Base-by-base conservation (phyloP, 2,888 invertebrate species). In the Thumatha senex region DNA sequence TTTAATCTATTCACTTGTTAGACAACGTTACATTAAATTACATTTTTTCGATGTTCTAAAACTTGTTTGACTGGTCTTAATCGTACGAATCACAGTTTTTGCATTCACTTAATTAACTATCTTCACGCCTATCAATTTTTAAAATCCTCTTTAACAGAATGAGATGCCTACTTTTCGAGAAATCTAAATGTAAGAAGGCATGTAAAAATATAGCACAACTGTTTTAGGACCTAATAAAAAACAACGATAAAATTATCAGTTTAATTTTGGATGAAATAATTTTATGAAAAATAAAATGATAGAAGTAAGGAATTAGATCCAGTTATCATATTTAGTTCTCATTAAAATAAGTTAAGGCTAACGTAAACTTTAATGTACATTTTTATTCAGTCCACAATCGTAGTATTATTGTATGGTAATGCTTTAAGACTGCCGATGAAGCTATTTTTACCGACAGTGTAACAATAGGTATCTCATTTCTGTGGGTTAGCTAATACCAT, bases 31-130 rank as follows among this genome's bases (percentile, higher is more conserved):
- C 65, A 74, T 81, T 80, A 80, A 73, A 80, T 81, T 81, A 88
- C 83, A 82, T 85, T 87, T 82, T 76, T 88, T 92, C 92, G 92
- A 92, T 92, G 92, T 92, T 87, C 84, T 90, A 85, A 86, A 89
- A 86, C 86, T 89, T 85, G 87, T 88, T 78, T 89, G 89, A 90
- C 89, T 89, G 91, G 86, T 90, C 90, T 90, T 91, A 91, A 86
- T 87, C 88, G 78, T 89, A 91, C 88, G 80, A 87, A 91, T 91
- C 91, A 90, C 90, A 90, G 89, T 88, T 87, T 80, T 89, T 87
- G 86, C 88, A 88, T 89, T 89, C 88, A 79, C 68, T 86, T 89
- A 89, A 82, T 84, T 84, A 89, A 74, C 82, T 89, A 89, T 80
- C 88, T 78, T 82, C 86, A 78, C 85, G 78, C 82, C 89, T 86